Percentiles rank a stretch among this genome's conserved stretches.
phyloP scores from a whole-genome alignment of 1,140 invertebrate species.

The Dreissena rostriformis region DNA sequence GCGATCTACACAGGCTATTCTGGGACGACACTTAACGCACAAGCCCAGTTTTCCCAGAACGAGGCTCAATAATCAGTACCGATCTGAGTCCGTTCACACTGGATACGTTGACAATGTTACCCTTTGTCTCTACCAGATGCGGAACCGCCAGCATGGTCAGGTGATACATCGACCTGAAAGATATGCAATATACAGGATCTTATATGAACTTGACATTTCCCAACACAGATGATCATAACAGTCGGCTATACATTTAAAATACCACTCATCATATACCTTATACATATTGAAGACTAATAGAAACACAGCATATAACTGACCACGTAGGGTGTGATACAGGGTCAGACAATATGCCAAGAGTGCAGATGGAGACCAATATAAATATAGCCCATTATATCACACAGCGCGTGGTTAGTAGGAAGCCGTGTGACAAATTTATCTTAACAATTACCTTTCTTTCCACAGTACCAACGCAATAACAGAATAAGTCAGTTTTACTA shows the following conservation, averaged over 20 bases:
- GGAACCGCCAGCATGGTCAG: constrained; percentile 92
- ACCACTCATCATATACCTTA: background rate
- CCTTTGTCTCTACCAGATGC: constrained; percentile 85
- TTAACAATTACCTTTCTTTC: too few species aligned
- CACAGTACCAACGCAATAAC: too few species aligned
- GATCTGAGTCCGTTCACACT: constrained; percentile 93
- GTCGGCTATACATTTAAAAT: background rate
- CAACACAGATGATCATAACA: background rate
- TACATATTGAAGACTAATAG: background rate
- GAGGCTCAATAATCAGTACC: constrained; percentile 73
- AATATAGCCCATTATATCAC: too few species aligned
- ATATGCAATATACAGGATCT: background rate
- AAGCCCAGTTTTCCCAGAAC: background rate
- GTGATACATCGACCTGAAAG: constrained; percentile 87
- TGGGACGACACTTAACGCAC: background rate
- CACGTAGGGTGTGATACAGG: too few species aligned
- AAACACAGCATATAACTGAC: background rate
- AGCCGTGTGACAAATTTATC: too few species aligned
- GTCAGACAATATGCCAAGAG: background rate
- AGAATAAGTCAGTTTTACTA: too few species aligned
- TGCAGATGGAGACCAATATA: too few species aligned
- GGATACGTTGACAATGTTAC: constrained; percentile 89
- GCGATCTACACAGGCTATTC: background rate
- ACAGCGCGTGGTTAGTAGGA: too few species aligned
- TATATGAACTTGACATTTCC: background rate